Base-by-base conservation (phyloP, 2,888 invertebrate species). In the Mesorhabditis sp. region DNA sequence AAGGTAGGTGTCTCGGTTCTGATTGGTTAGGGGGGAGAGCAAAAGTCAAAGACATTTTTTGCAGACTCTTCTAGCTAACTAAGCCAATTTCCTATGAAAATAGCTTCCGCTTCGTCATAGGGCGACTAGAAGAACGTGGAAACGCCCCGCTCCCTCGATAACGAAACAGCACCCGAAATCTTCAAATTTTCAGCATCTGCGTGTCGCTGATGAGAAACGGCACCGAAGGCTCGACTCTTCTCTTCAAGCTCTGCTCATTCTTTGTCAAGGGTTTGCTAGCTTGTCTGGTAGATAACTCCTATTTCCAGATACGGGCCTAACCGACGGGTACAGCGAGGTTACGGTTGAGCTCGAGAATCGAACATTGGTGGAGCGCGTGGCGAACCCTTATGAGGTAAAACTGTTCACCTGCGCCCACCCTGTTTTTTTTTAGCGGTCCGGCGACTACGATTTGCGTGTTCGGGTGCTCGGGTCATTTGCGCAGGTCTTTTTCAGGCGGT, bases 371-470 rank as follows among this genome's bases (percentile, higher is more conserved):
- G 7, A 10, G 58, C 7, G n/a, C 7, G n/a, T n/a, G 58, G n/a
- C 58, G n/a, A 50, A 50, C n/a, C 58, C 58, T 50, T 50, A 50
- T 50, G 58, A 50, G n/a, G 58, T 50, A n/a, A 50, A 13, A 50
- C 7, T 13, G 58, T 50, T 50, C 58, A 50, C 58, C 58, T 10
- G 7, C 7, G 7, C 58, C 58, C 58, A 50, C 58, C 7, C n/a
- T 50, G 7, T n/a, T 13, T 13, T 50, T 50, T 50, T 50, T 10
- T n/a, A 50, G 58, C 58, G 58, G 7, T n/a, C n/a, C 58, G 58
- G 58, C 58, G 58, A 50, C 10, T 50, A 50, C 58, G 58, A 50
- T n/a, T 50, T 50, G 58, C 58, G 58, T 13, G n/a, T 50, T 10
- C 58, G 58, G 7, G n/a, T 50, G 10, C n/a, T 28, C 28, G 28